A percentile compares a stretch with the other conserved stretches of the same genome.
Evolutionary conservation across 2,113 vertebrate genomes (phyloP).

Genomic region (Pandion haliaetus): DNA sequence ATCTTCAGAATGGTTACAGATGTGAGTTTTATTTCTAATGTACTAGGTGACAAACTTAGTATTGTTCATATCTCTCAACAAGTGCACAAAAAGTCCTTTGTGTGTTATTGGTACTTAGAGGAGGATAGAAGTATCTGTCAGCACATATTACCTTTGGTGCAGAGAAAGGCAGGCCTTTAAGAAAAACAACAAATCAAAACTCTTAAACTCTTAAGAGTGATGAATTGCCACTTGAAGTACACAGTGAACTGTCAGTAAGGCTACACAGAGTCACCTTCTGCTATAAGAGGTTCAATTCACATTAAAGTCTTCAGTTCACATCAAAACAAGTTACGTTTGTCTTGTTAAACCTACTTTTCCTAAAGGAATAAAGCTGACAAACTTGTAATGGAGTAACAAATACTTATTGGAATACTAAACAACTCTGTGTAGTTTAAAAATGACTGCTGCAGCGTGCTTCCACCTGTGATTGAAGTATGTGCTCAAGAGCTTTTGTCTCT

Average conservation of each 20-base stretch:
- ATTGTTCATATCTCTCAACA: background rate
- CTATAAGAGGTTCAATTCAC: background rate
- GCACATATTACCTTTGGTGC: background rate
- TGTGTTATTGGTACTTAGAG: background rate
- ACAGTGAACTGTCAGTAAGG: background rate
- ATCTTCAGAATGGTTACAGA: background rate
- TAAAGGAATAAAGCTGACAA: background rate
- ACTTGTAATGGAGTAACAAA: background rate
- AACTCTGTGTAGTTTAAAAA: background rate
- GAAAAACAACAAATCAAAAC: background rate
- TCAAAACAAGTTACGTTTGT: background rate
- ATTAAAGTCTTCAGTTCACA: background rate
- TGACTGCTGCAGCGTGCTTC: fast-evolving
- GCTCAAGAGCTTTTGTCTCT: background rate
- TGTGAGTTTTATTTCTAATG: background rate
- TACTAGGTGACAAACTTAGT: background rate
- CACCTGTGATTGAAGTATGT: background rate
- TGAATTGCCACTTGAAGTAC: background rate
- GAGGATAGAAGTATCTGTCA: background rate
- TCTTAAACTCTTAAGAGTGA: background rate
- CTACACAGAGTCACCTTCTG: background rate
- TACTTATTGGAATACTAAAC: background rate
- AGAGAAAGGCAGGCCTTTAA: background rate
- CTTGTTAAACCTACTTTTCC: background rate
- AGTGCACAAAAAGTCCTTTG: background rate